Evolutionary conservation across 2,797 vertebrate species (phyloP).

Genomic region (Propithecus deckenii): DNA sequence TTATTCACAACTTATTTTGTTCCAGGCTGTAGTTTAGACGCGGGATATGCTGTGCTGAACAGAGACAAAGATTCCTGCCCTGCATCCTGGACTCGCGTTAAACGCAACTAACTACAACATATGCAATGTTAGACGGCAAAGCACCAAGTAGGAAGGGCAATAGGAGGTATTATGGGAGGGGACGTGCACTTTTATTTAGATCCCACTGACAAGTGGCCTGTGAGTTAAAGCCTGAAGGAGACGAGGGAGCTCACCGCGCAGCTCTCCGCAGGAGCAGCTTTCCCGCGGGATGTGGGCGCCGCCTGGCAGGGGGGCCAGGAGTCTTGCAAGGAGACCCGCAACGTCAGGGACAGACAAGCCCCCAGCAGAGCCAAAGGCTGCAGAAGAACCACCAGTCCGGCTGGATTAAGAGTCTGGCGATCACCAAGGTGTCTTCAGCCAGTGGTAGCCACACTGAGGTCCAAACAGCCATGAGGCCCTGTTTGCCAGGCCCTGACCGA

Average conservation of each 20-base stretch:
- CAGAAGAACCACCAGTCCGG: not conserved
- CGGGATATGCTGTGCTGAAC: not conserved
- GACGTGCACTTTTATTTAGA: not conserved
- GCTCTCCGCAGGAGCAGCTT: too few species aligned
- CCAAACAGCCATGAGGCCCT: not conserved
- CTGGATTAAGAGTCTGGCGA: not conserved
- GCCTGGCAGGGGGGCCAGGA: too few species aligned
- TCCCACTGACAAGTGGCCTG: not conserved
- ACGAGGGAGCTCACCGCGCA: fast-evolving
- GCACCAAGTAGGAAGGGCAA: not conserved
- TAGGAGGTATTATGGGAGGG: too few species aligned
- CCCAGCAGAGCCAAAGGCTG: not conserved
- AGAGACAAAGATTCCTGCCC: not conserved
- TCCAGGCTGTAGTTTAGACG: not conserved
- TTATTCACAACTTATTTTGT: not conserved
- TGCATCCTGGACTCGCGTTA: not conserved
- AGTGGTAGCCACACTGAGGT: not conserved
- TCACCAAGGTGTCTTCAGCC: not conserved
- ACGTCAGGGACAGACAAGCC: too few species aligned
- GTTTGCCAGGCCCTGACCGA: not conserved
- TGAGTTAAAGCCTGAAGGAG: not conserved
- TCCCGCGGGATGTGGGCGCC: fast-evolving
- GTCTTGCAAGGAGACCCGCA: not conserved
- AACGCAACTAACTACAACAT: not conserved
- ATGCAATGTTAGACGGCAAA: not conserved